Evolutionary conservation across 2,113 vertebrate species (phyloP), one percentile per base, ranked within the genome.

Genomic region (Solenodon paradoxus): DNA sequence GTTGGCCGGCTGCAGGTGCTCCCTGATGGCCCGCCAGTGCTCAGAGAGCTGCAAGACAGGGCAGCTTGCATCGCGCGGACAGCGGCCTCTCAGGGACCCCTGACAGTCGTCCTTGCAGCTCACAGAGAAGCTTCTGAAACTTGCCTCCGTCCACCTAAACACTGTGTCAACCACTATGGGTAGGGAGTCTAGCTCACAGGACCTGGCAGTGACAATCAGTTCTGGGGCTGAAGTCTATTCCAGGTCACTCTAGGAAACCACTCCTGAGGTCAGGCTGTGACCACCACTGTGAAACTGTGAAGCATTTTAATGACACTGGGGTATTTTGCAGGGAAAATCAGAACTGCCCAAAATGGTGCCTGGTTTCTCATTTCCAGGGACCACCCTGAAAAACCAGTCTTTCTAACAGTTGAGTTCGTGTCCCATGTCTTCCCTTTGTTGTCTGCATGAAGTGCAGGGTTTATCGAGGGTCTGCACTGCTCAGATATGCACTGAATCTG

Each of bases 1-100:
- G 82, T 97, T 99, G 49, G 98, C 98, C 15, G 99, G 99, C 95
- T 99, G 98, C 97, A 99, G 96, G 72, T 99, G 93, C 94, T 98
- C 98, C 94, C 97, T 97, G 83, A 98, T 92, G 22, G 90, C 96
- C 95, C 99, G 96, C 99, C 99, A 99, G 47, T 99, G 99, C 89
- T 99, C 98, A 55, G 98, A 98, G 95, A 99, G 98, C 99, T 99
- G 96, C 35, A 98, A 97, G 42, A 97, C 75, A 96, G 9, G 92
- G 0, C 40, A 2, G n/a, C n/a, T n/a, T n/a, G n/a, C n/a, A n/a
- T n/a, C n/a, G n/a, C n/a, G n/a, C n/a, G n/a, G n/a, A n/a, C n/a
- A n/a, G n/a, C n/a, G n/a, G n/a, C n/a, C n/a, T n/a, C n/a, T n/a
- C n/a, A n/a, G n/a, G n/a, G n/a, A n/a, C n/a, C n/a, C n/a, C n/a